phyloP scores from a whole-genome alignment of 2,797 vertebrate species.

The Onychomys arenicola region DNA sequence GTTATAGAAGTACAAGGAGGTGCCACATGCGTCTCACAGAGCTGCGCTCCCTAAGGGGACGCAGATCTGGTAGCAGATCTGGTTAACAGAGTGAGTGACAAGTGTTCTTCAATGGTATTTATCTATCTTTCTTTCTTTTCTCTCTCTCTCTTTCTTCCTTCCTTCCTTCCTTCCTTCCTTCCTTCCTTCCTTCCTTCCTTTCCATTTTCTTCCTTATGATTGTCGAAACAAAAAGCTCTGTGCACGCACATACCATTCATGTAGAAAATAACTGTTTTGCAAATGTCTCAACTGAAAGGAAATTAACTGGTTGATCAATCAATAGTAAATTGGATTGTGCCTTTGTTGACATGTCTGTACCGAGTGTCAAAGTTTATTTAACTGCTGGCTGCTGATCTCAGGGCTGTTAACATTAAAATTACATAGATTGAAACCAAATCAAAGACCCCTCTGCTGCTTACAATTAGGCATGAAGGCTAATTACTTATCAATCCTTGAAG shows the following conservation, averaged over 20 bases:
- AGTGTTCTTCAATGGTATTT: background rate
- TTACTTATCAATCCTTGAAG: constrained; percentile 73
- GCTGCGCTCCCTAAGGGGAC: background rate
- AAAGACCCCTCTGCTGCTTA: constrained; percentile 71
- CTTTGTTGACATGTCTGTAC: constrained; percentile 63
- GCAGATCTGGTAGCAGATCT: background rate
- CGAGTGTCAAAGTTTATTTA: constrained; percentile 72
- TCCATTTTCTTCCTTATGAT: background rate
- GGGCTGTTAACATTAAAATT: constrained; percentile 77
- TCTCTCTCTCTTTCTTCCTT: background rate
- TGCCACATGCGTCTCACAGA: accelerated
- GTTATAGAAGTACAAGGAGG: accelerated
- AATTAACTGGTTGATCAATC: constrained; percentile 57
- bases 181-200: background rate
- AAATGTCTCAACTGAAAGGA: constrained; percentile 43
- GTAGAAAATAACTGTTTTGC: background rate
- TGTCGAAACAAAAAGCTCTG: background rate
- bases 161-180: background rate
- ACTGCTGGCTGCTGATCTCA: constrained; percentile 70
- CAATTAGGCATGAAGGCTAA: constrained; percentile 76
- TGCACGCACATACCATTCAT: background rate
- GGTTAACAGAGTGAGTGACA: background rate
- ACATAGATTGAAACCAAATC: constrained; percentile 69
- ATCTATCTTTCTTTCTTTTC: background rate
- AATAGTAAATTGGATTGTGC: constrained; percentile 60